Conservation (phyloP, 2,113 vertebrate genomes). For the Anseranas semipalmata region DNA sequence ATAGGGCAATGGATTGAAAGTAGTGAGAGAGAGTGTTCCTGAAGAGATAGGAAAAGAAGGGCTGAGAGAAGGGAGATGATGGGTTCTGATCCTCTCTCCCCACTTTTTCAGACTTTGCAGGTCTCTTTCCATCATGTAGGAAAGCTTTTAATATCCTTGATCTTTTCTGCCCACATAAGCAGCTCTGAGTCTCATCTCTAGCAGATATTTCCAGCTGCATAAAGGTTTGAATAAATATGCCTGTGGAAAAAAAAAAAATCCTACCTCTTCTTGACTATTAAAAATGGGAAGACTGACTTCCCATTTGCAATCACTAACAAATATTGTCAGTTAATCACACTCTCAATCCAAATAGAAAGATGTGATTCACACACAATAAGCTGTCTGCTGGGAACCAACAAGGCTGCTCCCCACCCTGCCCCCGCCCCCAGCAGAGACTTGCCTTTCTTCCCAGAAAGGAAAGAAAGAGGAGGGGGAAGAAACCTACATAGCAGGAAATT, state of each 20-base stretch:
- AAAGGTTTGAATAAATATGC: background rate
- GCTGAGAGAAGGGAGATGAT: background rate
- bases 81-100: background rate
- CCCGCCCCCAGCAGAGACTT: background rate
- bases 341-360: slow-evolving; percentile 47
- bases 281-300: background rate
- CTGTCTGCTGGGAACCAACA: slow-evolving; percentile 32
- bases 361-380: slow-evolving; percentile 21
- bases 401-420: background rate
- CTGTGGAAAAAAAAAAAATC: background rate
- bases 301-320: background rate
- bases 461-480: slow-evolving; percentile 11
- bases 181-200: background rate
- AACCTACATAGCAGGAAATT: background rate
- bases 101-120: background rate
- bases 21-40: background rate
- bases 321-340: slow-evolving; percentile 57
- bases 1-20: background rate
- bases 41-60: background rate
- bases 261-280: background rate
- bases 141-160: background rate
- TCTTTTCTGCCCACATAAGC: background rate
- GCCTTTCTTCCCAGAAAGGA: slow-evolving; percentile 55
- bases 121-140: background rate
- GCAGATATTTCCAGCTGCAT: background rate